Percentiles rank a stretch among this genome's conserved stretches.
Evolutionary conservation across 1,140 invertebrate genomes (phyloP).

Genomic region (Sinonovacula constricta): DNA sequence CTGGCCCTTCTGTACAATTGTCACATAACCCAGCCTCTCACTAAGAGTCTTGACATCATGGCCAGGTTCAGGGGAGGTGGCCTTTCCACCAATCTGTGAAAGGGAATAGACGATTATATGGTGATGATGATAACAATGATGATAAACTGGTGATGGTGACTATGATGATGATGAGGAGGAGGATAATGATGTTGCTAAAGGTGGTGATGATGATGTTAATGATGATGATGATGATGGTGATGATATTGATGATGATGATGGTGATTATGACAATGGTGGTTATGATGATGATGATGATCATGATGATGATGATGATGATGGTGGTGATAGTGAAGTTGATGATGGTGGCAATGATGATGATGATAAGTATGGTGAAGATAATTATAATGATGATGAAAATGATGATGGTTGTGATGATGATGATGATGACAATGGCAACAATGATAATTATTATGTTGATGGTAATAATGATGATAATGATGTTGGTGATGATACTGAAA

Average conservation of each 20-base stretch:
- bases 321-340: too few species aligned
- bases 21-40: slow-evolving; percentile 83
- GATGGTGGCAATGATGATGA: slow-evolving; percentile 42
- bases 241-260: slow-evolving; percentile 48
- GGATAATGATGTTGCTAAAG: too few species aligned
- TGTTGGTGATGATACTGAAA: background rate
- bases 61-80: slow-evolving; percentile 67
- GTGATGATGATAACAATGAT: too few species aligned
- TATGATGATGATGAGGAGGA: too few species aligned
- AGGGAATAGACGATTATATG: too few species aligned
- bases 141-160: too few species aligned
- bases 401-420: slow-evolving; percentile 5
- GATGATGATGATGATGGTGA: slow-evolving; percentile 48
- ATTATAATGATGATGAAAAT: background rate
- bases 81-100: too few species aligned
- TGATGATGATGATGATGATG: slow-evolving; percentile 50
- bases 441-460: slow-evolving; percentile 10
- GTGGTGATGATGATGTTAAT: too few species aligned
- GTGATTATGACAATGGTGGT: slow-evolving; percentile 48
- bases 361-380: slow-evolving; percentile 16
- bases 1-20: slow-evolving; percentile 89
- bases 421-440: background rate
- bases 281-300: slow-evolving; percentile 47
- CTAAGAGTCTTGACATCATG: slow-evolving; percentile 75
- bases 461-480: background rate